Evolutionary conservation across 2,888 invertebrate genomes (phyloP), one percentile per base, ranked within the genome.

Genomic region (Dusona sp.): DNA sequence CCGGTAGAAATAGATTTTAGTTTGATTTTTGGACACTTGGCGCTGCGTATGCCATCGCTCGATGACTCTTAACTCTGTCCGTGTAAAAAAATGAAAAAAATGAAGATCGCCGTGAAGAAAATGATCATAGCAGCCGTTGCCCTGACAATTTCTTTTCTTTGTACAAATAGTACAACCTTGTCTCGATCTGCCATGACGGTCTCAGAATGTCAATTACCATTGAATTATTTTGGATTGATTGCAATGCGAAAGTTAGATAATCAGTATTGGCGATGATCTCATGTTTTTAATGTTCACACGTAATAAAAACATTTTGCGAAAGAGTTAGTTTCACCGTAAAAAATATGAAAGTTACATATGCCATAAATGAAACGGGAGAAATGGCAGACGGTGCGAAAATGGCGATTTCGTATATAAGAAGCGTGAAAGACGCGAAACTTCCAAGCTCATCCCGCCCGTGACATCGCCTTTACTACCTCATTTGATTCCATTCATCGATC

Each of bases 401-500:
- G 38, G 16, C 19, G 29, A 25, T n/a, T 38, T 42, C 38, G 72
- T 45, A 48, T 33, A 48, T 64, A 54, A 68, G 64, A 77, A 61
- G 38, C 33, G 67, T 42, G 13, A 9, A 70, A 61, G 42, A 79
- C 67, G 33, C 57, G 75, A 75, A 82, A 57, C 74, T 48, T 29
- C 25, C 54, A 36, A 77, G 77, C 48, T 79, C 45, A 68, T 68
- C 51, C 79, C 73, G 22, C 25, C 68, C 33, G n/a, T 45, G 42
- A 74, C 68, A 57, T 70, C 48, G 36, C 33, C n/a, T 54, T 61
- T 16, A 61, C 83, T 73, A 68, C 70, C 88, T 89, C 89, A 86
- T 88, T 89, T 88, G 89, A 88, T 89, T 89, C 89, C 88, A 89
- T 89, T 89, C 89, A 89, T 87, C 81, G 83, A 85, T 85, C 86